Base-by-base conservation (phyloP, 2,113 vertebrate species). In the Nicator chloris region DNA sequence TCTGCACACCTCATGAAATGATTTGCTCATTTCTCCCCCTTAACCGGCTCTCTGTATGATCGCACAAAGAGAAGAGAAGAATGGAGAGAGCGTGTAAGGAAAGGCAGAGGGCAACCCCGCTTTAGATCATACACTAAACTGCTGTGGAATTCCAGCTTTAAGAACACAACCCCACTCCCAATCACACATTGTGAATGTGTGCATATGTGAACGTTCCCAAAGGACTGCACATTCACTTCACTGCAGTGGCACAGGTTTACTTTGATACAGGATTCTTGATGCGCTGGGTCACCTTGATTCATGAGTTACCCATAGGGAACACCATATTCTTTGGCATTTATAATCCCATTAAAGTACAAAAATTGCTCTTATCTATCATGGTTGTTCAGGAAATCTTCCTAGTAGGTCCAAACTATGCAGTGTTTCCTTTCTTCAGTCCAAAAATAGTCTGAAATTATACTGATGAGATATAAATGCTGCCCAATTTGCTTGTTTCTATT, bases 401-500 rank as follows among this genome's bases (percentile, higher is more conserved):
- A 69, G 37, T 22, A 51, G 27, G 40, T 82, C 16, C 20, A 75
- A 88, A 33, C 18, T 69, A 51, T 73, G 64, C 30, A 75, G 33
- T 28, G 14, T 59, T 93, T 90, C 45, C 76, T 66, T 68, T 83
- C 68, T 39, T 45, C 33, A 81, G 42, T 45, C 71, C 63, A 85
- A 82, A 94, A 94, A 83, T 61, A 83, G 85, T 11, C 71, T 72
- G 85, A 90, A 94, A 66, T 11, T 20, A 63, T 15, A 92, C 40
- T 33, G 33, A 73, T 3, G 59, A 92, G 59, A 69, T 45, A 78
- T n/a, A 90, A 94, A 85, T 0, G 2, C 85, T 72, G 28, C 30
- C 45, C 70, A 79, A 57, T 77, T 71, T 39, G 23, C 85, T 94
- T 90, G 60, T 92, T 96, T 94, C 80, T 76, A 37, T 66, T 70